Conservation (phyloP, 2,797 vertebrate genomes). For the Siniperca scherzeri region DNA sequence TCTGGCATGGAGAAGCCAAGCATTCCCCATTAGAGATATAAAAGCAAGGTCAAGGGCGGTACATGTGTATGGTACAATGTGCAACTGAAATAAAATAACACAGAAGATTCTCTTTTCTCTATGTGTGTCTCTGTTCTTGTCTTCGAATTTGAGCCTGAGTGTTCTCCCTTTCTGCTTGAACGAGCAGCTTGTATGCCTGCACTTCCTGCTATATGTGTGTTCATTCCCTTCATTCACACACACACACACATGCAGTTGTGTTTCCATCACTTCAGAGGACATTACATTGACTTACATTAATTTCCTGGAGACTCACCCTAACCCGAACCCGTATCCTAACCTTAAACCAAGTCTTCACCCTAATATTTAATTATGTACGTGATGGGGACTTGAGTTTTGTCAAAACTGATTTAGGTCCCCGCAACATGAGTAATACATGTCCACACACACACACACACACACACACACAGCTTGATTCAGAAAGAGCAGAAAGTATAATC, state of each 20-base stretch:
- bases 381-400: too few relatives aligned
- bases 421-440: too few relatives aligned
- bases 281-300: too few relatives aligned
- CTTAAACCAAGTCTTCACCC: too few relatives aligned
- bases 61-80: conserved; percentile 8
- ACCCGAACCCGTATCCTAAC: too few relatives aligned
- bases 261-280: neutral
- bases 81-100: conserved; percentile 8
- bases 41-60: conserved; percentile 28
- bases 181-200: conserved; percentile 32
- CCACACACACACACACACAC: conserved; percentile 23
- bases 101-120: neutral
- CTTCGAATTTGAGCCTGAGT: conserved; percentile 30
- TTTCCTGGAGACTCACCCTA: too few relatives aligned
- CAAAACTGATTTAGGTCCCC: too few relatives aligned
- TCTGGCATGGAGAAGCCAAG: conserved; percentile 25
- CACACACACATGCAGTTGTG: conserved; percentile 4
- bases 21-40: conserved; percentile 14
- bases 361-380: too few relatives aligned
- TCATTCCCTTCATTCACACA: conserved; percentile 28
- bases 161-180: conserved; percentile 37
- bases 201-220: conserved; percentile 39
- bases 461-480: conserved; percentile 44
- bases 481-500: conserved; percentile 56
- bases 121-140: conserved; percentile 3